These are phyloP conservation scores for Drosophila littoralis DNA, from an alignment of 1,140 invertebrate species.

Conservation along the genomic window DNA sequence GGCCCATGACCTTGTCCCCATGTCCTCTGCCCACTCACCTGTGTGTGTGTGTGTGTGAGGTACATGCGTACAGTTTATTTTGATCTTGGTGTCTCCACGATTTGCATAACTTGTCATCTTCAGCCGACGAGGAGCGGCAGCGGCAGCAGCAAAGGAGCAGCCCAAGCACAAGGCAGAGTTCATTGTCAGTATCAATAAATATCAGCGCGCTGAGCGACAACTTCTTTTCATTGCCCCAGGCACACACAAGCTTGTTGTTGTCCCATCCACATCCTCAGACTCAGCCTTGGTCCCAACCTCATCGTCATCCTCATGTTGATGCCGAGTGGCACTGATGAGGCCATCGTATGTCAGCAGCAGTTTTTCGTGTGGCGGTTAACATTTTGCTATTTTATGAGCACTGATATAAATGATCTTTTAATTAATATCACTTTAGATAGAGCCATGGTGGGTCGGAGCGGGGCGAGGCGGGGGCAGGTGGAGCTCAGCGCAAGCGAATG, in stretches of 20 bases:
- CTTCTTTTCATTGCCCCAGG: conserved; percentile 53
- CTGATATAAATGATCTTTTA: conserved; percentile 84
- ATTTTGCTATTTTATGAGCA: conserved; percentile 83
- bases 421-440: conserved; percentile 84
- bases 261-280: conserved; percentile 14
- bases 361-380: conserved; percentile 55
- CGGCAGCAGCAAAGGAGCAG: background rate
- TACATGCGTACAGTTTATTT: conserved; percentile 77
- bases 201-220: conserved; percentile 77
- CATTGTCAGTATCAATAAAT: conserved; percentile 83
- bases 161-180: conserved; percentile 48
- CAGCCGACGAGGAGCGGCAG: conserved; percentile 22
- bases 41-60: conserved; percentile 11
- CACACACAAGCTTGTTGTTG: background rate
- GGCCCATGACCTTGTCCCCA: conserved; percentile 67
- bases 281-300: conserved; percentile 17
- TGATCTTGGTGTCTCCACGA: conserved; percentile 81
- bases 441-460: background rate
- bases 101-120: conserved; percentile 82
- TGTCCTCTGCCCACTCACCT: conserved; percentile 76
- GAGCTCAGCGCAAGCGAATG: background rate
- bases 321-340: conserved; percentile 76
- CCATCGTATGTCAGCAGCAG: conserved; percentile 71
- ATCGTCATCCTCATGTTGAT: conserved; percentile 46
- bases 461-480: background rate